Evolutionary conservation across 2,113 vertebrate genomes (phyloP), one percentile per base, ranked within the genome.

Genomic region (Tyrannus savana): DNA sequence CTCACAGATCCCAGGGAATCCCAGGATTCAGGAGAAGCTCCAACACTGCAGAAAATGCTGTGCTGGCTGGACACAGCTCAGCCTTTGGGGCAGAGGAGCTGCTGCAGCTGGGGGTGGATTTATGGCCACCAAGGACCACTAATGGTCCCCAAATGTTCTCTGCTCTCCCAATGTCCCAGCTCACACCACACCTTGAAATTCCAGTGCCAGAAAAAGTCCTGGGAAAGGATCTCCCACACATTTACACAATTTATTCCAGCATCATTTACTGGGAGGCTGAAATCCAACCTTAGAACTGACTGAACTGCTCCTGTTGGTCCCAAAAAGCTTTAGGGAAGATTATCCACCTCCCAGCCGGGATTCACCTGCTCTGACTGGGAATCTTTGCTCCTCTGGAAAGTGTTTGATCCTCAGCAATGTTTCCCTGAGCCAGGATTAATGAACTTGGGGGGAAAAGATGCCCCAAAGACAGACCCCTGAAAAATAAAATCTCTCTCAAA

Each of bases 381-480:
- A 85, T 59, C 42, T 44, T 44, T 73, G n/a, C 60, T 77, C 49
- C 55, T 89, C 84, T 68, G 35, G 24, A 31, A 84, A 72, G 69
- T 5, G 44, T 71, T 84, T 88, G 72, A 58, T 63, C 69, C 72
- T 68, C 22, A 84, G 31, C 39, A 39, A 77, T n/a, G 50, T 28
- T 53, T 53, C 46, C 8, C 46, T 47, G 46, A 47, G 46, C 9
- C 83, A 76, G n/a, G 55, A 85, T 39, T 82, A 55, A 84, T 80
- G 25, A 85, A 85, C 49, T 15, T 22, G 35, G 21, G 31, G 39
- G 31, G 12, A 78, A 93, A 49, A 85, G 56, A 63, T 42, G 42
- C 47, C 69, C 68, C 42, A 67, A 80, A 93, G 68, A 47, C 69
- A 88, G 69, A 76, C 16, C 42, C 84, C 52, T 84, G 67, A 76